Base-by-base conservation (phyloP, 1,140 invertebrate species). In the Drosophila parabipectinata region DNA sequence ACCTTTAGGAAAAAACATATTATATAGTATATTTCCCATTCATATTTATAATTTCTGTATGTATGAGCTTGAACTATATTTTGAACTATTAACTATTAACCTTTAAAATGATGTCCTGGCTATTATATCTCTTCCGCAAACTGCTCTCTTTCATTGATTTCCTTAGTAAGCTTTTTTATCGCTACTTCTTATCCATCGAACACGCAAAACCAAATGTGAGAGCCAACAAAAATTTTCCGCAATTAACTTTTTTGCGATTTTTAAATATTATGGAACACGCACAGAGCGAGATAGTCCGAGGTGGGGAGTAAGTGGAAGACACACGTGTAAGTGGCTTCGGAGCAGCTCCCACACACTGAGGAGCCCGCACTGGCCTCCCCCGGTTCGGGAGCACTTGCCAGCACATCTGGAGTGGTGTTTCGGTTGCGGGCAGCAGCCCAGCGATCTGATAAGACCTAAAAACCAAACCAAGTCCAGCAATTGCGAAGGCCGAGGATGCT, bases 231-330 rank as follows among this genome's bases (percentile, higher is more conserved):
- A 68, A 50, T 44, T 52, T 63, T 84, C 79, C 66, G 79, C 83
- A 88, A 88, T 88, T 88, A 88, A 88, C 83, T 81, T 83, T 60
- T 60, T 53, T 63, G 53, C 50, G 80, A 77, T 83, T 85, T 87
- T 88, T 88, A 88, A 88, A 88, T 88, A 88, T 89, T 88, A 83
- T 60, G 64, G 61, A 88, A 88, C 83, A 88, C 83, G 83, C 83
- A 88, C 82, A 56, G 52, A 6, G 60, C 10, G 44, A 32, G n/a
- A 26, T 26, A 9, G 48, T n/a, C 2, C 4, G 45, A 4, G 57
- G 26, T n/a, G 14, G 18, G 6, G 8, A 3, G 26, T 24, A 24
- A 5, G 28, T 10, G 24, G 54, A 24, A 37, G 21, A 45, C 53
- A 69, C 73, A 63, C 67, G 63, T 69, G 67, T 72, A 77, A 56